Evolutionary conservation across 2,888 invertebrate genomes (phyloP).

Genomic region (Taphrorychus bicolor): DNA sequence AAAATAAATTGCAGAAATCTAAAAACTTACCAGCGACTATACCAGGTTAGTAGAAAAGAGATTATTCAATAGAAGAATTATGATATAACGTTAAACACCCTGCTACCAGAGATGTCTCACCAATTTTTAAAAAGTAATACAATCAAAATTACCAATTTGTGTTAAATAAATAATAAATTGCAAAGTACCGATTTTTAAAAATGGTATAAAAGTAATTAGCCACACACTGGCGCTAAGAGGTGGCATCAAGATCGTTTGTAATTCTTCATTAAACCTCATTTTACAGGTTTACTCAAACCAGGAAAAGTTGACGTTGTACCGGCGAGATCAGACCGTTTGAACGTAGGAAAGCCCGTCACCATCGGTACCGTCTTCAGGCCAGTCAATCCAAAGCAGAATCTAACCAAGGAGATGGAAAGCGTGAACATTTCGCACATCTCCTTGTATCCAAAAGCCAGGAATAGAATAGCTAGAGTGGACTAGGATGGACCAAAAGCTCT

Average conservation of each 20-base stretch:
- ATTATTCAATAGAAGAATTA: too few species aligned
- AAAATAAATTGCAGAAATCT: constrained; percentile 47
- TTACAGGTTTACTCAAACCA: constrained; percentile 3
- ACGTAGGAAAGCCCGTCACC: constrained; percentile 43
- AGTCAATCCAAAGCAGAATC: constrained; percentile 39
- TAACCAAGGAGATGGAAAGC: constrained; percentile 44
- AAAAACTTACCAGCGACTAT: constrained; percentile 27
- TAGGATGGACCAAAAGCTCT: constrained; percentile 16
- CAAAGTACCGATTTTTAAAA: too few species aligned
- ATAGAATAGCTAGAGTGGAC: constrained; percentile 46
- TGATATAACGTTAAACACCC: too few species aligned
- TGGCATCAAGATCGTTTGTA: too few species aligned
- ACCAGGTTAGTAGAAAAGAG: neutral
- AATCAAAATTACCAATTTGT: too few species aligned
- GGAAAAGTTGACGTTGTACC: constrained; percentile 17
- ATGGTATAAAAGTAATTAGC: too few species aligned
- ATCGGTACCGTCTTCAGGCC: constrained; percentile 54
- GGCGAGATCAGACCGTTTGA: constrained; percentile 24
- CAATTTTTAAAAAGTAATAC: too few species aligned
- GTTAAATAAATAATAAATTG: too few species aligned
- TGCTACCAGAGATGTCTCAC: too few species aligned
- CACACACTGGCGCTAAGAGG: too few species aligned
- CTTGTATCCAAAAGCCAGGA: constrained; percentile 53
- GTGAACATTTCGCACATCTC: constrained; percentile 49
- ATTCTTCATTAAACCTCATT: too few species aligned